Conservation (phyloP, 2,797 vertebrate genomes). For the Neosilurus hyrtlii region DNA sequence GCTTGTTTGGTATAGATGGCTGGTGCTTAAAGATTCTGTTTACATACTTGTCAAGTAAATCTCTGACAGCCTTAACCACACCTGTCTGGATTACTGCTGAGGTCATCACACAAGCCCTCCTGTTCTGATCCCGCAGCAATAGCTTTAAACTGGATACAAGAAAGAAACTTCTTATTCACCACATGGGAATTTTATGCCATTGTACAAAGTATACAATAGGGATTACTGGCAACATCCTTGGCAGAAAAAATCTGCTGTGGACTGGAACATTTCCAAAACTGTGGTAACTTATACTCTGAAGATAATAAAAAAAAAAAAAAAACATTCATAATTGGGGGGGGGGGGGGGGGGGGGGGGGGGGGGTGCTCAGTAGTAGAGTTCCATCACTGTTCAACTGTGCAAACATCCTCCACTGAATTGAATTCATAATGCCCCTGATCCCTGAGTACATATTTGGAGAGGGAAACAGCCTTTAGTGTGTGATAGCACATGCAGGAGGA, state of each 20-base stretch:
- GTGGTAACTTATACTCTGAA: constrained; percentile 31
- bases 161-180: constrained; percentile 11
- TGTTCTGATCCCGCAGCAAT: constrained; percentile 10
- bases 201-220: constrained; percentile 14
- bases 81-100: constrained; percentile 28
- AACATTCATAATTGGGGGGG: neutral
- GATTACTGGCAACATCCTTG: constrained; percentile 41
- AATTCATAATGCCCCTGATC: constrained; percentile 56
- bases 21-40: constrained; percentile 18
- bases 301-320: constrained; percentile 23
- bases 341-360: no score
- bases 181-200: constrained; percentile 16
- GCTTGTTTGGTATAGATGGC: constrained; percentile 13
- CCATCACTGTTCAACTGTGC: constrained; percentile 49
- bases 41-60: constrained; percentile 13
- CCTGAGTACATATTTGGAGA: constrained; percentile 57
- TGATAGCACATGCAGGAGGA: constrained; percentile 51
- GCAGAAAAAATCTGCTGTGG: neutral
- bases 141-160: constrained; percentile 6
- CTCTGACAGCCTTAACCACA: constrained; percentile 17
- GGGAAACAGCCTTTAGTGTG: constrained; percentile 55
- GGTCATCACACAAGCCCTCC: constrained; percentile 12
- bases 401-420: constrained; percentile 56
- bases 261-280: constrained; percentile 44
- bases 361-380: constrained; percentile 37